A percentile compares a stretch with the other conserved stretches of the same genome.
These are phyloP conservation scores for Gymnorhina tibicen DNA, from an alignment of 2,113 vertebrate genomes.

Conservation along the genomic window DNA sequence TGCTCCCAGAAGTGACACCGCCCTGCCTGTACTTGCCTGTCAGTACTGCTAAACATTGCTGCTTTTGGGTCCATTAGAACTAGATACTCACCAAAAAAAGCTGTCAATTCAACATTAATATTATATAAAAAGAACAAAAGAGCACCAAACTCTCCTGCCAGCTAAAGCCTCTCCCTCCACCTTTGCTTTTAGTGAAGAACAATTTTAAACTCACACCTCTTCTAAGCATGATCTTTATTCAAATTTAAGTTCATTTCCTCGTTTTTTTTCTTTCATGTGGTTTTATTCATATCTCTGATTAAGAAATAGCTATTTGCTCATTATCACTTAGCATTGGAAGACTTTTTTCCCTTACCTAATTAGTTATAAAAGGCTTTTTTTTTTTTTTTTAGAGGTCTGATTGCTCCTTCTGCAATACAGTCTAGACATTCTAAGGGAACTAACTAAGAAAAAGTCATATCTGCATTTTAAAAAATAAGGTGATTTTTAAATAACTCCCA, in stretches of 20 bases:
- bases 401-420: not conserved
- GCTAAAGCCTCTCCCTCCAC: not conserved
- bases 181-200: not conserved
- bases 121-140: not conserved
- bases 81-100: not conserved
- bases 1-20: not conserved
- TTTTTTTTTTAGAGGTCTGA: not conserved
- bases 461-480: not conserved
- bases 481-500: slow-evolving; percentile 12
- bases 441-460: not conserved
- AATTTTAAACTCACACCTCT: not conserved
- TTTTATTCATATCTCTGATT: not conserved
- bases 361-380: not conserved
- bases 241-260: not conserved
- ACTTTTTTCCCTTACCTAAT: not conserved
- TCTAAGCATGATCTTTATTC: not conserved
- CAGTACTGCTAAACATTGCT: not conserved
- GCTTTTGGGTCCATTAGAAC: not conserved
- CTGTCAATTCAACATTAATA: not conserved
- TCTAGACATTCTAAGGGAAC: not conserved
- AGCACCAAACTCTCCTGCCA: not conserved
- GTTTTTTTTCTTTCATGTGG: not conserved
- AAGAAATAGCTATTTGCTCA: not conserved
- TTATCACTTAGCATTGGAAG: not conserved
- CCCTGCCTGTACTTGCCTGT: not conserved